phyloP scores from a whole-genome alignment of 2,113 vertebrate genomes.

The Haemorhous mexicanus region DNA sequence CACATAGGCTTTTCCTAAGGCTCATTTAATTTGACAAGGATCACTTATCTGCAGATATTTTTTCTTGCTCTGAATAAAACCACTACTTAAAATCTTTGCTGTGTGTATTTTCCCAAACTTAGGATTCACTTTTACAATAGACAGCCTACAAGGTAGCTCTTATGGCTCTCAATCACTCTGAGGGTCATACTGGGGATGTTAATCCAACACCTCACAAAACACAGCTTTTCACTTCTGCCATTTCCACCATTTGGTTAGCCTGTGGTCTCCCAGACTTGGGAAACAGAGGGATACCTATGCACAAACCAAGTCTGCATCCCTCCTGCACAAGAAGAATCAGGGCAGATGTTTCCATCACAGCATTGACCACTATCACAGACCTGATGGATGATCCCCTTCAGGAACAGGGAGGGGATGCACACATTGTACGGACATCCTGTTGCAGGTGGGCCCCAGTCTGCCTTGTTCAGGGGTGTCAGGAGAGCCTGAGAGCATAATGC shows the following conservation, averaged over 20 bases:
- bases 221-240: background rate
- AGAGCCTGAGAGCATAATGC: background rate
- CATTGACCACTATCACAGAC: rapidly evolving
- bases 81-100: background rate
- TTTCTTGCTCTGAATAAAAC: background rate
- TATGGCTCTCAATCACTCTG: background rate
- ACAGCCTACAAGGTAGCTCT: background rate
- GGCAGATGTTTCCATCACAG: background rate
- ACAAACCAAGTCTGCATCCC: background rate
- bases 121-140: background rate
- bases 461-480: background rate
- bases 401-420: rapidly evolving
- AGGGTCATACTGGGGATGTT: background rate
- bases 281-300: background rate
- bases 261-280: background rate
- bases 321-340: background rate
- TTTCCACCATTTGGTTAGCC: background rate
- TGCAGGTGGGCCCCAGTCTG: background rate
- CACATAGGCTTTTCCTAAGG: background rate
- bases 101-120: background rate
- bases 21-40: background rate
- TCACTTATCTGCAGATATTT: background rate
- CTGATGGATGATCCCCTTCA: background rate
- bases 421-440: rapidly evolving
- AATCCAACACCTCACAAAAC: background rate